Base-by-base conservation (phyloP, 2,113 vertebrate genomes). In the Scolopax mira region DNA sequence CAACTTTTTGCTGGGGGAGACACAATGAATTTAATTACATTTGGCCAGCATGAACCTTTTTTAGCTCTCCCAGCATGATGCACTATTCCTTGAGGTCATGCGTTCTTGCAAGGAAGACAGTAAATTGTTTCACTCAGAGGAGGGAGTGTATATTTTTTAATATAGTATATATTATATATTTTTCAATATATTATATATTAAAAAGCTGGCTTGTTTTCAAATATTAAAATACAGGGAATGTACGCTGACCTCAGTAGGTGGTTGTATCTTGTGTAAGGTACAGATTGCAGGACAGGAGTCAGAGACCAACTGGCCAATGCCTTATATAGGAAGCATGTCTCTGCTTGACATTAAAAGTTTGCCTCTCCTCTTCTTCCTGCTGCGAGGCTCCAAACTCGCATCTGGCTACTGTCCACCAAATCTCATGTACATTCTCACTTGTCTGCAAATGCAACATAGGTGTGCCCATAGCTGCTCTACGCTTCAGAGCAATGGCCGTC, bases 371-470 rank as follows among this genome's bases (percentile, higher is more conserved):
- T 80, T 18, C 77, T 42, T 31, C 17, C 9, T 7, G 3, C 24
- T 82, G 1, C 4, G 3, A 25, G 67, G 64, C 48, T 83, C 70
- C 51, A 31, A 2, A 0, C 62, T 72, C 79, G 52, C 52, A 64
- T 28, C 75, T 79, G 69, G 7, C 42, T 78, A 31, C 19, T 60
- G 51, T 44, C 58, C 51, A 27, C 35, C 0, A 0, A 42, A 18
- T 17, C n/a, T 48, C 2, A 0, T 4, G 1, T 37, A 25, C 0
- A 0, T 73, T 69, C 92, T 91, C 31, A 5, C 16, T 62, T 48
- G 42, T 24, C 49, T 92, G 79, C 52, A 71, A n/a, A 31, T 60
- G 55, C 61, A 51, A 12, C 0, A 1, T 21, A 10, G 35, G 28
- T 7, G 1, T 87, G 57, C 41, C 33, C 57, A 5, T 41, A 85